A percentile compares a stretch with the other conserved stretches of the same genome.
Conservation (phyloP, 2,888 invertebrate species). For the Ochropleura plecta region DNA sequence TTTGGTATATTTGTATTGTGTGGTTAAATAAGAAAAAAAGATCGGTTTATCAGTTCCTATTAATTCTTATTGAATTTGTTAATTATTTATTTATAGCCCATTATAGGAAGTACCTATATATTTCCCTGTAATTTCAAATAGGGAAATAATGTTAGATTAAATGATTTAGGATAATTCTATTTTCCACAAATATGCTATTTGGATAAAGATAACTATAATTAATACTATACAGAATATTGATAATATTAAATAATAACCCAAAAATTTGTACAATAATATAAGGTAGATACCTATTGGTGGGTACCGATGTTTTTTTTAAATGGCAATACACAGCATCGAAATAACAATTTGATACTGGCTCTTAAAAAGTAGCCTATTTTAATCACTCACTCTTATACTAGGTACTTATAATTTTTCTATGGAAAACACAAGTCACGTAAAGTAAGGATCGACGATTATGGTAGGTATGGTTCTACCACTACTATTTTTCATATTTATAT, state of each 20-base stretch:
- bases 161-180: slow-evolving; percentile 16
- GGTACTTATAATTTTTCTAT: neutral
- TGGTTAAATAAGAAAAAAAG: neutral
- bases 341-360: neutral
- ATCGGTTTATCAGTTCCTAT: too few species aligned
- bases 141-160: slow-evolving; percentile 3
- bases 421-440: neutral
- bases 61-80: neutral
- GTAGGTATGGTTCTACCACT: too few species aligned
- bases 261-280: neutral
- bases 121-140: neutral
- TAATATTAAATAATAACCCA: neutral
- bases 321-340: neutral
- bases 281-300: too few species aligned
- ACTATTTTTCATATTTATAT: too few species aligned
- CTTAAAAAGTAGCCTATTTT: neutral
- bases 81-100: neutral
- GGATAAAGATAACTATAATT: neutral
- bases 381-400: neutral
- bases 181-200: slow-evolving; percentile 8
- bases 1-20: neutral
- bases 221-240: neutral
- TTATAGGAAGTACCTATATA: neutral
- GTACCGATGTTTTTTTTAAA: too few species aligned
- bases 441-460: neutral